Percentiles rank a stretch among this genome's conserved stretches.
Conservation (phyloP, 2,797 vertebrate species). For the Enteromius radiatus region DNA sequence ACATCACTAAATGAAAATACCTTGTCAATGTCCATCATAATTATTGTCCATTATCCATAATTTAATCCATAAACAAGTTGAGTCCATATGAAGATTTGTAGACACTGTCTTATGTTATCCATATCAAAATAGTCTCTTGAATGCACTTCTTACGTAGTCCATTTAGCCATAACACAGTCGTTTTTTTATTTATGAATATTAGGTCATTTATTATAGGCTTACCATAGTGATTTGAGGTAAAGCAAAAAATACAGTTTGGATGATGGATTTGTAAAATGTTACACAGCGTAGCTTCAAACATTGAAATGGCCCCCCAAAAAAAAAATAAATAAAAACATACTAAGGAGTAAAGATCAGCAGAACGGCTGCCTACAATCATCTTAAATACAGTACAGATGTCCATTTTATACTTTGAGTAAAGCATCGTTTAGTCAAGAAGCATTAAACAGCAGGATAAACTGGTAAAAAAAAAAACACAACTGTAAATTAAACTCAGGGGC, state of each 20-base stretch:
- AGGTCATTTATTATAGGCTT: not conserved
- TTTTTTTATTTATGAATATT: not conserved
- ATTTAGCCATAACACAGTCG: no score
- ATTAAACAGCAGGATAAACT: not conserved
- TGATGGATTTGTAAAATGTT: not conserved
- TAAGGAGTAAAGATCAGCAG: not conserved
- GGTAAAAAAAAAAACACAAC: not conserved
- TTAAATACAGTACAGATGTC: not conserved
- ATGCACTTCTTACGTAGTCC: no score
- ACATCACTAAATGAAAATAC: no score
- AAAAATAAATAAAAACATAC: no score
- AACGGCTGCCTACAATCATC: not conserved
- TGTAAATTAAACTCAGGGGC: constrained; percentile 19
- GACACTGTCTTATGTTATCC: no score
- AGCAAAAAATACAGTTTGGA: not conserved
- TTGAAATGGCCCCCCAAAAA: not conserved
- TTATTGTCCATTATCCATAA: no score
- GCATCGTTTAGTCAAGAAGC: not conserved
- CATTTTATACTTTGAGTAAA: not conserved
- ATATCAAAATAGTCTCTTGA: no score
- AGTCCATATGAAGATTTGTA: no score
- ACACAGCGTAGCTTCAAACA: not conserved
- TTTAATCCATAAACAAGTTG: no score
- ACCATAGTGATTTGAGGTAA: not conserved
- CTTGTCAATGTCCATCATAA: no score